These are phyloP conservation scores for Cnemophilus loriae DNA, from an alignment of 2,113 vertebrate species.

Conservation along the genomic window DNA sequence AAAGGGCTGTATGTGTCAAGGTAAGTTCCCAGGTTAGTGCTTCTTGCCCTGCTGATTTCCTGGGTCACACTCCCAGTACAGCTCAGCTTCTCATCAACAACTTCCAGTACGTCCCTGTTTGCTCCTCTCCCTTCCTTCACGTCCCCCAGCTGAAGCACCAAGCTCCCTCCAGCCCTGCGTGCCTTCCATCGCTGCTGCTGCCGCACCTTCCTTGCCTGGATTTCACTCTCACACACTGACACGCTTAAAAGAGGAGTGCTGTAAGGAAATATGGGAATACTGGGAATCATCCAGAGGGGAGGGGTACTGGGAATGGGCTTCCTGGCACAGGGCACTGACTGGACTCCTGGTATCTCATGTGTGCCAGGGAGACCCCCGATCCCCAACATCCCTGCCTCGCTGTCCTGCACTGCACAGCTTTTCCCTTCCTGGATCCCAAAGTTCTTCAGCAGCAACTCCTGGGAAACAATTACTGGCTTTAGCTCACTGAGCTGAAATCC, in stretches of 20 bases:
- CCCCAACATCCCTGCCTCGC: background rate
- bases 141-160: background rate
- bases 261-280: background rate
- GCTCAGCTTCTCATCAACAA: background rate
- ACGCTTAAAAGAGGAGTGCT: background rate
- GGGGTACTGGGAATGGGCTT: background rate
- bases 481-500: background rate
- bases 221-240: no score
- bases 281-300: background rate
- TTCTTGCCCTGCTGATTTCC: background rate
- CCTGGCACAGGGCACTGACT: background rate
- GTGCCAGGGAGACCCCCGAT: background rate
- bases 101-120: background rate
- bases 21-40: background rate
- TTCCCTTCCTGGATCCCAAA: background rate
- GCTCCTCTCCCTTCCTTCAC: background rate
- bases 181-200: rapidly evolving
- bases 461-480: background rate
- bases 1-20: no score
- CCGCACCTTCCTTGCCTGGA: rapidly evolving
- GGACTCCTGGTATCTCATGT: rapidly evolving
- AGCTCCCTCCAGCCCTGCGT: background rate
- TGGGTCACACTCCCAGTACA: background rate
- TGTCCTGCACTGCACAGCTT: background rate
- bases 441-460: background rate